Percentiles rank a stretch among this genome's conserved stretches.
phyloP scores from a whole-genome alignment of 2,797 vertebrate species.

The Pristis pectinata region DNA sequence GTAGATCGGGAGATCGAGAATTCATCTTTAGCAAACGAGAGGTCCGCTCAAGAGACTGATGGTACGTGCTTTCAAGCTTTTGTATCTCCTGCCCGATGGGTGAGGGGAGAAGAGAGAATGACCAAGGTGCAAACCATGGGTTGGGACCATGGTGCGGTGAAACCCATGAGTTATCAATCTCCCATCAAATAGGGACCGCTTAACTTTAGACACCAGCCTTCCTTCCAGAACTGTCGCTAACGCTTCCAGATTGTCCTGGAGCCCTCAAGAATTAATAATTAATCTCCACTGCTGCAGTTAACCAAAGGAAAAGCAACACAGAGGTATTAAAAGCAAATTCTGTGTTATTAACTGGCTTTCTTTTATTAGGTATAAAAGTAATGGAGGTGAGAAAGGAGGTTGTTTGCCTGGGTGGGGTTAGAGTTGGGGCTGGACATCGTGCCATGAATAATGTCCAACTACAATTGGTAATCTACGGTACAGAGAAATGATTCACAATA shows the following conservation, averaged over 20 bases:
- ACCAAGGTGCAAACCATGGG: neutral
- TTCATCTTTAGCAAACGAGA: too few species aligned
- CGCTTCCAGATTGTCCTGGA: neutral
- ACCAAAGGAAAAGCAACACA: neutral
- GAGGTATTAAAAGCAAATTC: neutral
- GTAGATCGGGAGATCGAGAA: too few species aligned
- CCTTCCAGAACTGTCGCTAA: neutral
- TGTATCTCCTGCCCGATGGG: too few species aligned
- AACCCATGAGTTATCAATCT: neutral
- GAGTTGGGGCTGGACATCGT: neutral
- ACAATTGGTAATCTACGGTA: neutral
- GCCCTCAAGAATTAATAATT: neutral
- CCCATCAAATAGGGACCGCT: neutral
- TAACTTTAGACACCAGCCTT: neutral
- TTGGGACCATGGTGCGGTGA: neutral
- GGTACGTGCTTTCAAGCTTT: too few species aligned
- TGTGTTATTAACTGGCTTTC: neutral
- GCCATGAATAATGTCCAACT: neutral
- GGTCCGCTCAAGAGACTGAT: too few species aligned
- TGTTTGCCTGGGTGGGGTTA: neutral
- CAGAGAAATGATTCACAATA: too few species aligned
- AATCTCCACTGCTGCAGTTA: neutral
- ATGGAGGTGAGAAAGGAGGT: too few species aligned
- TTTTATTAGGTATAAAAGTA: neutral
- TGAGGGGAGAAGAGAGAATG: too few species aligned